Evolutionary conservation across 2,113 vertebrate species (phyloP), one percentile per base, ranked within the genome.

Genomic region (Pelmatolapia mariae): DNA sequence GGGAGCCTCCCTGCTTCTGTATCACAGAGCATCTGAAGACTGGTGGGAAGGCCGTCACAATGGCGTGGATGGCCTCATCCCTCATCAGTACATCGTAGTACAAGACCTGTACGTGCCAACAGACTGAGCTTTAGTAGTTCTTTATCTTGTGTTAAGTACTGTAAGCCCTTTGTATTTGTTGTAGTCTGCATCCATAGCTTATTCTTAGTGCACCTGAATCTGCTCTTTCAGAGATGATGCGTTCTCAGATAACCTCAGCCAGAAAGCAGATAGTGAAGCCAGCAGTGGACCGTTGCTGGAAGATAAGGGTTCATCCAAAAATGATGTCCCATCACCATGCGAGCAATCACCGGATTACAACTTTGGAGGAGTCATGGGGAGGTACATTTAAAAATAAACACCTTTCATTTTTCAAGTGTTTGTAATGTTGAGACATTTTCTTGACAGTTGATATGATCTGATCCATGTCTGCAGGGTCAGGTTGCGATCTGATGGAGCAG

Each of bases 31-130:
- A 0, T 99, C 99, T 0, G 98, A 99, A 54, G 99, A 99, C 95
- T 99, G 99, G 99, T 99, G 99, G 99, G 98, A 99, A 89, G 99
- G 99, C 1, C 97, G 98, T 3, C 99, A 99, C 89, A 99, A 99
- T 0, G 99, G 99, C 0, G 97, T 99, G 83, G 99, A 99, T 1
- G 99, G 99, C 13, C 98, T 99, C 90, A 99, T 99, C 88, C 99
- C 99, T 8, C 99, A 99, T 93, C 99, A 99, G 96, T 99, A 99
- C 96, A 99, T 99, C 5, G 99, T 99, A 33, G 99, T 99, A 43
- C 99, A 99, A 90, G 99, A 99, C 96, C 97, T 99, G 99, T 99
- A 94, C 97, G 99, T 98, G 53, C 31, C 26, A 38, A 19, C 61
- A 26, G 5, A 53, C 15, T 26, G 33, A 24, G 18, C 71, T 84